Base-by-base conservation (phyloP, 1,140 invertebrate species). In the Drosophila mauritiana region DNA sequence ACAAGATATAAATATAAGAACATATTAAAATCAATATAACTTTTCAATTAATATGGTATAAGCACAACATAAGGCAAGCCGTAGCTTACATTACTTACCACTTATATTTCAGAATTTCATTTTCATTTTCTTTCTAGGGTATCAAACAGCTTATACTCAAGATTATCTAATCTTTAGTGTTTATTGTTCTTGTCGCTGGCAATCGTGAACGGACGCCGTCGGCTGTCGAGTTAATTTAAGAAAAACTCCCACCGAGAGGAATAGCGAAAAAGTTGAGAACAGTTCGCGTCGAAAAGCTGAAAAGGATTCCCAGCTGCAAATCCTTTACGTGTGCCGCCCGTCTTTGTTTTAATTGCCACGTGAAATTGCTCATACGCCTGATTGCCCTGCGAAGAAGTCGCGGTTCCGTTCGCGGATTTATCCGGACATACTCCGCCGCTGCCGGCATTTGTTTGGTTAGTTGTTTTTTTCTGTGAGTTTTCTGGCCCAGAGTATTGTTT, bases 331-430 rank as follows among this genome's bases (percentile, higher is more conserved):
- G 83, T 83, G 75, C 75, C 70, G 62, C 49, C n/a, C 42, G 80
- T 80, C 85, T 69, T 82, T 68, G 79, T 88, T 86, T 86, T 86
- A 86, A 86, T 88, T 86, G 83, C 83, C 81, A 83, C 69, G 72
- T 78, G 67, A 88, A 88, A 86, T 86, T 86, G 83, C 83, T 86
- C 83, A 86, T 86, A 70, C 83, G 83, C 83, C 73, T 86, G 57
- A 86, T 86, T 86, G 83, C 83, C 36, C 40, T 59, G 59, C 64
- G 72, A 88, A 86, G 83, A 88, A 86, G 75, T 86, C 64, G 61
- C 61, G 62, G 65, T 72, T 72, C 62, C 53, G 55, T 31, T 37
- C 57, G 46, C 45, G 55, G 55, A 59, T 46, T 39, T 61, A 46
- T 40, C 49, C 51, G 62, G 56, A 49, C 42, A 54, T 56, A 55